Conservation (phyloP, 2,797 vertebrate genomes). For the Xenopus petersii region DNA sequence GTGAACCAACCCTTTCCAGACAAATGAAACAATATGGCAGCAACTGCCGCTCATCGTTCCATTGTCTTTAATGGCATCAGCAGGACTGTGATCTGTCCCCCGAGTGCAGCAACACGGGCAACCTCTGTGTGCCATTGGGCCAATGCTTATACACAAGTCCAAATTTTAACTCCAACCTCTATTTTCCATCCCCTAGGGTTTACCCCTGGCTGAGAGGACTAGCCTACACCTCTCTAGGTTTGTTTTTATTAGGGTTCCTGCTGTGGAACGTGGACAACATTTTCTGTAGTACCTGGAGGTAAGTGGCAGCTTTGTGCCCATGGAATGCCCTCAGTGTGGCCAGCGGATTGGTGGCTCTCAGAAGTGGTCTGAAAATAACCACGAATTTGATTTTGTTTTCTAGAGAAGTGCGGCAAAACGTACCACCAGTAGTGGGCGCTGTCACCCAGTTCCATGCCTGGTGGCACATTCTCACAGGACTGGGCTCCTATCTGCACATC, state of each 20-base stretch:
- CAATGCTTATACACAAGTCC: too few relatives aligned
- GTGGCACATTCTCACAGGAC: slow-evolving; percentile 97
- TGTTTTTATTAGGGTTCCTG: slow-evolving; percentile 91
- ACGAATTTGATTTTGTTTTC: background rate
- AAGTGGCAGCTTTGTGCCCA: slow-evolving; percentile 35
- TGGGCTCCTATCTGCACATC: slow-evolving; percentile 95
- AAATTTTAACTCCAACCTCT: background rate
- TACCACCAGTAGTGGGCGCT: slow-evolving; percentile 80
- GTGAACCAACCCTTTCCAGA: too few relatives aligned
- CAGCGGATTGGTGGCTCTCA: too few relatives aligned
- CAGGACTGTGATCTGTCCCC: too few relatives aligned
- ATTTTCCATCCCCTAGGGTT: slow-evolving; percentile 71
- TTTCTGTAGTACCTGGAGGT: slow-evolving; percentile 89
- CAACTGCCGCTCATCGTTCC: too few relatives aligned
- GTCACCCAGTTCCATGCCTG: slow-evolving; percentile 94
- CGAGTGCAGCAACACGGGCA: too few relatives aligned
- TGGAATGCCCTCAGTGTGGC: too few relatives aligned
- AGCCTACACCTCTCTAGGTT: slow-evolving; percentile 83
- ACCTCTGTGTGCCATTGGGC: too few relatives aligned
- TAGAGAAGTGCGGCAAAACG: slow-evolving; percentile 78
- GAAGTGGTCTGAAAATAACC: too few relatives aligned
- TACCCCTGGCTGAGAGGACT: slow-evolving; percentile 90
- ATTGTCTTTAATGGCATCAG: too few relatives aligned
- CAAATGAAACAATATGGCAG: too few relatives aligned
- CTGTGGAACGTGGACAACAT: slow-evolving; percentile 97